Base-by-base conservation (phyloP, 2,888 invertebrate species). In the Hyles lineata region DNA sequence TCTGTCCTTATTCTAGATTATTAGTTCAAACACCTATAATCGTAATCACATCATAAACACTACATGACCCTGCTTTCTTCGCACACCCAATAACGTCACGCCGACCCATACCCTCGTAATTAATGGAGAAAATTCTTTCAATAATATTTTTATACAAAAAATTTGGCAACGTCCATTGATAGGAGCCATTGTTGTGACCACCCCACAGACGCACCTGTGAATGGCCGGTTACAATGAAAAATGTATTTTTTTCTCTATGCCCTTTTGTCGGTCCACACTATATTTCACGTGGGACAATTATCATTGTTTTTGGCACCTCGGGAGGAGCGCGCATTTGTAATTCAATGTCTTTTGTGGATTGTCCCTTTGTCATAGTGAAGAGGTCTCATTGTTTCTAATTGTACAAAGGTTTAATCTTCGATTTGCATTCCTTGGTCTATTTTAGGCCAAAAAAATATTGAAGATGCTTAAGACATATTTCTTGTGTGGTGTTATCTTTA, bases 231-330 rank as follows among this genome's bases (percentile, higher is more conserved):
- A 92, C 91, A 93, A 92, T 90, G 91, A 93, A 91, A 93, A 92
- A 92, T 92, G 85, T 87, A 87, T 88, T 88, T 92, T 92, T 90
- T 91, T 89, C 87, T 83, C 82, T 83, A 84, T 85, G 85, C 83
- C 84, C 90, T 92, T 93, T 94, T 94, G 92, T 92, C 94, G 90
- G 92, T 92, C 92, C 92, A 90, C 90, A 89, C 93, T 92, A 94
- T 94, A 94, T 92, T 92, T 94, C 93, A 93, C 87, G 88, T 90
- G 90, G 92, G 91, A 94, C 94, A 94, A 94, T 94, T 93, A 94
- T 91, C 94, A 93, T 94, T 94, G 94, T 94, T 92, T 94, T 94
- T 94, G 91, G 87, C 94, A 93, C 93, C 92, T 92, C 77, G 81
- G 76, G 87, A 87, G 84, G 86, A 84, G 83, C 87, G 90, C 83